These are phyloP conservation scores for Actias luna DNA, from an alignment of 2,888 invertebrate genomes.

Conservation along the genomic window DNA sequence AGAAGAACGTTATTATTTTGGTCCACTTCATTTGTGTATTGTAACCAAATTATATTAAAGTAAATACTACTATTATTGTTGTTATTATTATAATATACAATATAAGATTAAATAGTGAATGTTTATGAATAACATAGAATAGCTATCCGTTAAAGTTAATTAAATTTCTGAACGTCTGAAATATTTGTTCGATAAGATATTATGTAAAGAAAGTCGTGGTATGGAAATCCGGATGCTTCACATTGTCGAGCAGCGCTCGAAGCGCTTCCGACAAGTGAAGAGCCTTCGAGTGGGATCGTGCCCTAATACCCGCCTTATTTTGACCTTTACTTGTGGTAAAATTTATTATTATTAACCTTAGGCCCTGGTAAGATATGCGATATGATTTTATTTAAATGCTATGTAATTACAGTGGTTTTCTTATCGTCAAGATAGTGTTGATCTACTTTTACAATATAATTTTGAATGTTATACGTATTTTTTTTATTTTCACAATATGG, in stretches of 20 bases:
- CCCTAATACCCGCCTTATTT: not conserved
- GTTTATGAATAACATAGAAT: too few species aligned
- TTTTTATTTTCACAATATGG: too few species aligned
- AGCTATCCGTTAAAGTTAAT: not conserved
- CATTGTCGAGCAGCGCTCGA: conserved; percentile 17
- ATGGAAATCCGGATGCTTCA: conserved; percentile 13
- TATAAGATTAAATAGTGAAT: too few species aligned
- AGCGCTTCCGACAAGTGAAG: conserved; percentile 18
- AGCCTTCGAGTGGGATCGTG: conserved; percentile 21
- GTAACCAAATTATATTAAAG: too few species aligned
- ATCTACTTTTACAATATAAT: not conserved
- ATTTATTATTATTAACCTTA: not conserved
- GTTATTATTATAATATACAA: too few species aligned
- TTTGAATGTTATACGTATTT: not conserved
- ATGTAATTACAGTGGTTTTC: not conserved
- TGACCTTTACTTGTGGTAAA: not conserved
- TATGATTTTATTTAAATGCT: not conserved
- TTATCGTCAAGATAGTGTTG: not conserved
- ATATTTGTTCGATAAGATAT: not conserved
- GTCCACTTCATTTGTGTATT: too few species aligned
- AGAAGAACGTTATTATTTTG: too few species aligned
- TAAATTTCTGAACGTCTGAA: not conserved
- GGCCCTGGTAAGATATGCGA: not conserved
- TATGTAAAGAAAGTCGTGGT: conserved; percentile 16
- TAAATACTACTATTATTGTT: too few species aligned